Base-by-base conservation (phyloP, 2,113 vertebrate species). In the Archocentrus centrarchus region DNA sequence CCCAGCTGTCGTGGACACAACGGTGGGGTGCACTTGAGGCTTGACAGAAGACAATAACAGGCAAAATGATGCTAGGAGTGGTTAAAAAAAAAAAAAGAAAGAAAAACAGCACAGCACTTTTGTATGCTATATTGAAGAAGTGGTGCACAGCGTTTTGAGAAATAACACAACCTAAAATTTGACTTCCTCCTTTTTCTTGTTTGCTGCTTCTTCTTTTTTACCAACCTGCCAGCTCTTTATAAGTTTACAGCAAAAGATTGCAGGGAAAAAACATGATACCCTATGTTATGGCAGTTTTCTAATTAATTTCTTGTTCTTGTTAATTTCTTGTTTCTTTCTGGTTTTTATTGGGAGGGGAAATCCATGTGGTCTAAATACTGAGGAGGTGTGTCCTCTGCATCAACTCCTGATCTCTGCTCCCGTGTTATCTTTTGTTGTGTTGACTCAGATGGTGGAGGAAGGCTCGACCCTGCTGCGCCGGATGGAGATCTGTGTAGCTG, bases 401-500 rank as follows among this genome's bases (percentile, higher is more conserved):
- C 14, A 6, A 6, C 47, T 17, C 15, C 15, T 7, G 47, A 50
- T 17, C 47, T 17, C 47, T 50, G 47, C 17, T 20, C 17, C 50
- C 8, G 1, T 8, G 17, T 1, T 17, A 3, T 18, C 22, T 50
- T 68, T 44, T 62, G 30, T 27, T 79, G 58, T 79, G 14, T 13
- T 32, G 39, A n/a, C 75, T 17, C 77, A 97, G 96, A 96, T 97
- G 95, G 91, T 94, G 90, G 97, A 97, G 80, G 97, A 96, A 17
- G 87, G 86, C 77, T 95, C 95, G 57, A 95, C 92, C 79, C 95
- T 96, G 77, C 89, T 97, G 59, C 96, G 96, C 93, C 97, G 96
- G 92, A 96, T 98, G 96, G 98, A 99, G 95, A 98, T 99, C 88
- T 97, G 95, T 17, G 97, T 99, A 59, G 97, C 97, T 0, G 98